Conservation (phyloP, 2,888 invertebrate genomes). For the Mermis nigrescens region DNA sequence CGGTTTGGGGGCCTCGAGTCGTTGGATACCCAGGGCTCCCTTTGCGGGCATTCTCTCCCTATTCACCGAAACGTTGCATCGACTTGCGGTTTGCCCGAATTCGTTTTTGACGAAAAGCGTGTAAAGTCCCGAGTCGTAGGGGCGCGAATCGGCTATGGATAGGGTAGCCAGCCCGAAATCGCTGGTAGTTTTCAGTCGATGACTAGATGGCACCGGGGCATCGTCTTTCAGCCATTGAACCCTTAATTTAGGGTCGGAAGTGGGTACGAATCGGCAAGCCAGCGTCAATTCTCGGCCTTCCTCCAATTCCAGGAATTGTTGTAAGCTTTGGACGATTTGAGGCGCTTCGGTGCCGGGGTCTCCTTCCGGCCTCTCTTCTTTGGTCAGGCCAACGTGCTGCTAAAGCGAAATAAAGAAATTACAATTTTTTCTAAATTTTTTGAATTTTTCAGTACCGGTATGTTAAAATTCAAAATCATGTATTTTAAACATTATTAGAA, state of each 20-base stretch:
- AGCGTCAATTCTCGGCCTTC: constrained; percentile 86
- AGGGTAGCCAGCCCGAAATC: constrained; percentile 83
- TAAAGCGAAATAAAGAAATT: too few species aligned
- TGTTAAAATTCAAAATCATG: too few species aligned
- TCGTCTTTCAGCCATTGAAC: constrained; percentile 97
- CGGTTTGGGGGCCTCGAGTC: constrained; percentile 41
- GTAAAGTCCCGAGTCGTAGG: constrained; percentile 75
- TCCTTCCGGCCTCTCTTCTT: too few species aligned
- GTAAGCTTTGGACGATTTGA: constrained; percentile 66
- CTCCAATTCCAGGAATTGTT: constrained; percentile 49
- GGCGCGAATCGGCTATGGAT: constrained; percentile 64
- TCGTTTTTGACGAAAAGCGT: constrained; percentile 44
- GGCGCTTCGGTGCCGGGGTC: constrained; percentile 54
- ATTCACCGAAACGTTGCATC: constrained; percentile 1
- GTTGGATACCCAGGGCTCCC: too few species aligned
- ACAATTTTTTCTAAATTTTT: too few species aligned
- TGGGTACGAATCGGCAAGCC: constrained; percentile 77
- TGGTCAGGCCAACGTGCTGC: too few species aligned
- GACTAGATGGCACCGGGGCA: constrained; percentile 51
- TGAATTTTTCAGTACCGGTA: too few species aligned
- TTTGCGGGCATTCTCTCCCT: background rate
- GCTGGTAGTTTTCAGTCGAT: constrained; percentile 18
- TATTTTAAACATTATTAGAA: too few species aligned
- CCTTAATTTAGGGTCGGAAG: constrained; percentile 90
- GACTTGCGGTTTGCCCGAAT: constrained; percentile 21